Percentiles rank a stretch among this genome's conserved stretches.
Evolutionary conservation across 2,888 invertebrate genomes (phyloP).

Genomic region (Drosophila imparisetae): DNA sequence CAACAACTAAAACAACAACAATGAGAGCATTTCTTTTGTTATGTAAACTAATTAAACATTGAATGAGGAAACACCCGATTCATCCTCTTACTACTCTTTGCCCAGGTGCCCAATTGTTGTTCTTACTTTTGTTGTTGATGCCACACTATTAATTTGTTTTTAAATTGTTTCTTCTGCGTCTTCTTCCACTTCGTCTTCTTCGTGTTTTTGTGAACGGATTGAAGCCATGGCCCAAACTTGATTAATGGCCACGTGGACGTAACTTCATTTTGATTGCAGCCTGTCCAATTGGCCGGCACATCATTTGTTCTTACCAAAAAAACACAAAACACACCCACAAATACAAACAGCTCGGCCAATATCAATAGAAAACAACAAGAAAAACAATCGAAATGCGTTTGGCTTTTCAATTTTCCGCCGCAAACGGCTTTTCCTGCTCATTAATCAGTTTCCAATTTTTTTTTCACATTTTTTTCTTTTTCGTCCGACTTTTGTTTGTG

Average conservation of each 20-base stretch:
- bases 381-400: slow-evolving; percentile 47
- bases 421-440: slow-evolving; percentile 47
- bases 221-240: slow-evolving; percentile 38
- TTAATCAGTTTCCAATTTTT: slow-evolving; percentile 55
- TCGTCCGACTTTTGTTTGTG: slow-evolving; percentile 23
- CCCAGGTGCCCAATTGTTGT: slow-evolving; percentile 11
- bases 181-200: slow-evolving; percentile 22
- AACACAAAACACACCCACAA: slow-evolving; percentile 11
- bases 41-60: slow-evolving; percentile 75
- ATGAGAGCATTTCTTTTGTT: slow-evolving; percentile 50
- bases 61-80: slow-evolving; percentile 32
- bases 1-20: slow-evolving; percentile 13
- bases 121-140: slow-evolving; percentile 14
- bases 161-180: slow-evolving; percentile 62
- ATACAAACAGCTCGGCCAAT: slow-evolving; percentile 50
- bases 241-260: slow-evolving; percentile 72
- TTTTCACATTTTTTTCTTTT: background rate
- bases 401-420: slow-evolving; percentile 70
- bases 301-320: slow-evolving; percentile 66
- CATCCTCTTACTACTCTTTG: background rate
- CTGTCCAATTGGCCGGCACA: slow-evolving; percentile 75
- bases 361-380: slow-evolving; percentile 41
- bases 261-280: slow-evolving; percentile 79
- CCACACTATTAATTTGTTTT: slow-evolving; percentile 73
- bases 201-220: slow-evolving; percentile 21